Base-by-base conservation (phyloP, 2,888 invertebrate species). In the Lysandra coridon region DNA sequence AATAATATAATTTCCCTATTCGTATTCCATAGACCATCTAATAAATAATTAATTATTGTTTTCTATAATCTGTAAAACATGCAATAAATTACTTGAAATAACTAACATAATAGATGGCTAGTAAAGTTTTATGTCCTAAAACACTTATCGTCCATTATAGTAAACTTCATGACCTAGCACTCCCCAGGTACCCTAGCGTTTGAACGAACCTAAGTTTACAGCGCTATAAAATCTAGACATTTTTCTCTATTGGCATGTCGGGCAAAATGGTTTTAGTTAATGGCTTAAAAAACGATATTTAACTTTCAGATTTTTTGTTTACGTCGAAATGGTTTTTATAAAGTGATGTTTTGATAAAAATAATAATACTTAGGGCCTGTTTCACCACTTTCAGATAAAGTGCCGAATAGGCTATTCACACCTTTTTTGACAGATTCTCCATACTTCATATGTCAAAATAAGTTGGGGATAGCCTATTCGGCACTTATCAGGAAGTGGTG, bases 41-140 rank as follows among this genome's bases (percentile, higher is more conserved):
- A 23, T 23, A 23, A 23, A 23, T 23, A 23, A 23, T 23, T 23
- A 23, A 10, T 49, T 49, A 49, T 23, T 62, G 62, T 7, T 62
- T 23, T 62, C 6, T 30, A 64, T 30, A 30, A 64, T 64, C 12
- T 64, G 12, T 64, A 64, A 30, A 57, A 30, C 23, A 23, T 33
- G 53, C 33, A 14, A 76, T 53, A 76, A 76, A 23, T 44, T 40
- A 74, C 44, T 2, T 44, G 17, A 76, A 76, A 44, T 44, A 74
- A 74, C 44, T 6, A 3, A 44, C n/a, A 4, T 74, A 74, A 73
- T 40, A 73, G 73, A 73, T 44, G 74, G 76, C 49, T 17, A 17
- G 76, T 75, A 76, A 76, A 53, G 53, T 76, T 76, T 76, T 57
- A 76, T 76, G 57, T 76, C 76, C 33, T 76, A 76, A 76, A 76